Evolutionary conservation across 1,140 invertebrate genomes (phyloP).

Genomic region (Zaprionus capensis): DNA sequence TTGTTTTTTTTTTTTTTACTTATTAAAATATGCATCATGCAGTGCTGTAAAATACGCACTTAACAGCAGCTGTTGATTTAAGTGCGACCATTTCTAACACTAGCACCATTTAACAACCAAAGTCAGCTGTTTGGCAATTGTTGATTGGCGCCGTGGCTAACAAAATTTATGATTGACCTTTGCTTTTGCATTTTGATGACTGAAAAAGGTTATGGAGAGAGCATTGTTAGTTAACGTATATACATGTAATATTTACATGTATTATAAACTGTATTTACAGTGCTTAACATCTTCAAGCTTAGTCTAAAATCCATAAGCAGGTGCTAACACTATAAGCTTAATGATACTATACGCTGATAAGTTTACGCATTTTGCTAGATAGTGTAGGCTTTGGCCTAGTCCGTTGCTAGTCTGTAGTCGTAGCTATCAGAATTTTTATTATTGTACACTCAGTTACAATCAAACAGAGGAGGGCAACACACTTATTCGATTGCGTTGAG

Average conservation of each 20-base stretch:
- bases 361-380: neutral
- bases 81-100: neutral
- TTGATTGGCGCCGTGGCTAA: neutral
- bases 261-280: too few relatives aligned
- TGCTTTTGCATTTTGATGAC: neutral
- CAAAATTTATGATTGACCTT: neutral
- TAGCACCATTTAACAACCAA: neutral
- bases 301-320: too few relatives aligned
- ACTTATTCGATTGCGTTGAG: slow-evolving; percentile 5
- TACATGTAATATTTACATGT: neutral
- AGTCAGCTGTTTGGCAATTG: slow-evolving; percentile 4
- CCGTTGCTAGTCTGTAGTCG: neutral
- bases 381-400: neutral
- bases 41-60: neutral
- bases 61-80: neutral
- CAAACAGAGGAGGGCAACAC: slow-evolving; percentile 11
- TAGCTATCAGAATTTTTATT: slow-evolving; percentile 16
- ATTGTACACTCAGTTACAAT: slow-evolving; percentile 29
- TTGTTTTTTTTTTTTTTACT: neutral
- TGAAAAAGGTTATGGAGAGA: neutral
- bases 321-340: too few relatives aligned
- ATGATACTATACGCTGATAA: neutral
- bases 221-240: neutral
- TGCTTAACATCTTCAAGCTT: too few relatives aligned
- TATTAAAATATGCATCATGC: neutral